Evolutionary conservation across 2,113 vertebrate genomes (phyloP).

Genomic region (Excalfactoria chinensis): DNA sequence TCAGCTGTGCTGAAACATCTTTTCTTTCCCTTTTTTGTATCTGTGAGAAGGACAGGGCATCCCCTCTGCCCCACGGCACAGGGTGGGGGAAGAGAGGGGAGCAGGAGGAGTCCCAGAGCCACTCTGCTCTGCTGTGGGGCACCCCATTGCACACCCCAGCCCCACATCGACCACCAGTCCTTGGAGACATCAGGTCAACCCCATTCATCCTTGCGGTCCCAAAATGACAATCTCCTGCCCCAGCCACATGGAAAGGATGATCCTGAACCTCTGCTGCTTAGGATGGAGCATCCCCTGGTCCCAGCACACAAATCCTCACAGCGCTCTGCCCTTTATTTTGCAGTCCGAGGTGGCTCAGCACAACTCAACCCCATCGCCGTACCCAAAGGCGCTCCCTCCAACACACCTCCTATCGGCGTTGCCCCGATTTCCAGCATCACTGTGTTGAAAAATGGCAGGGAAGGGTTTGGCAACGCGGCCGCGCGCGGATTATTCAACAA

Average conservation of each 20-base stretch:
- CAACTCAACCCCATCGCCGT: background rate
- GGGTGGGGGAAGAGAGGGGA: background rate
- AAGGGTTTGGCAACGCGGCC: slow-evolving; percentile 57
- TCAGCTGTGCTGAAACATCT: fast-evolving
- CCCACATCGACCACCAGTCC: background rate
- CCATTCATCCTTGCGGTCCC: background rate
- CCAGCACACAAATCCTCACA: fast-evolving
- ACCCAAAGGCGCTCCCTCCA: background rate
- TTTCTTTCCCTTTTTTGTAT: background rate
- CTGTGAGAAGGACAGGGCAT: fast-evolving
- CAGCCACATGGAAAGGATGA: fast-evolving
- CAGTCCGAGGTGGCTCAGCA: fast-evolving
- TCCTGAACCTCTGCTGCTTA: background rate
- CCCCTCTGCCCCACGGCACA: background rate
- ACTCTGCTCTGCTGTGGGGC: background rate
- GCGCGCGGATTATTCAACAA: slow-evolving; percentile 56
- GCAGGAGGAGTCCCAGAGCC: background rate
- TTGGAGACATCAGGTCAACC: background rate
- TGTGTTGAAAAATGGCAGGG: slow-evolving; percentile 38
- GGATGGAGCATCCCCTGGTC: background rate
- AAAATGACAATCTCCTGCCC: background rate
- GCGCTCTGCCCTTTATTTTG: background rate
- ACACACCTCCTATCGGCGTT: background rate
- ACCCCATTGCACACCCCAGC: background rate
- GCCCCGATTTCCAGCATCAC: slow-evolving; percentile 48